A percentile compares a stretch with the other conserved stretches of the same genome.
Evolutionary conservation across 2,888 invertebrate genomes (phyloP).

Genomic region (Cylloceria caligata): DNA sequence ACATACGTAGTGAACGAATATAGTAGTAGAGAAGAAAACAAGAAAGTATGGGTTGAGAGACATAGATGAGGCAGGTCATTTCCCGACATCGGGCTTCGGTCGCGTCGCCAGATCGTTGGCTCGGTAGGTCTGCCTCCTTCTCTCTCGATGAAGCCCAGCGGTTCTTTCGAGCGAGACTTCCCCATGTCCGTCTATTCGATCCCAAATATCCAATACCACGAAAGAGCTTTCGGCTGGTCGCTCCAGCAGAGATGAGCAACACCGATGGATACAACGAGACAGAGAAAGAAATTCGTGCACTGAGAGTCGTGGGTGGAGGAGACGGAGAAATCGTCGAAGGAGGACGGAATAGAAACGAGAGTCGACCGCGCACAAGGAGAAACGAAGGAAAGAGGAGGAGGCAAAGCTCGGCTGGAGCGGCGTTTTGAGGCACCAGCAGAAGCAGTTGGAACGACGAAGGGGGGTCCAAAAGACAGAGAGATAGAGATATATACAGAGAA

Average conservation of each 20-base stretch:
- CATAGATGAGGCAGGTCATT: conserved; percentile 63
- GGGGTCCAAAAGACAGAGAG: conserved; percentile 61
- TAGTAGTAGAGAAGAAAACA: conserved; percentile 16
- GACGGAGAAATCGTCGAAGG: conserved; percentile 66
- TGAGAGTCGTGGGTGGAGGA: conserved; percentile 55
- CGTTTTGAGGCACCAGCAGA: conserved; percentile 45
- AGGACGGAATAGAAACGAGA: conserved; percentile 38
- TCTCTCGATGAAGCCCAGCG: conserved; percentile 41
- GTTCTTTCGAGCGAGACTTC: conserved; percentile 62
- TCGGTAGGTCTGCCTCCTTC: not conserved
- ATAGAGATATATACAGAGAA: conserved; percentile 44
- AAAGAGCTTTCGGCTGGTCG: conserved; percentile 74
- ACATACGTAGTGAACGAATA: no score
- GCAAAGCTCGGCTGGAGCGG: conserved; percentile 47
- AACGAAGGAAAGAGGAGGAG: conserved; percentile 34
- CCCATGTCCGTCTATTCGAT: conserved; percentile 68
- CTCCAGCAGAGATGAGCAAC: conserved; percentile 68
- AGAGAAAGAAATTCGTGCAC: conserved; percentile 41
- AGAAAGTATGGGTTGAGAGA: conserved; percentile 36
- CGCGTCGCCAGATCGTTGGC: conserved; percentile 47
- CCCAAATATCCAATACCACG: conserved; percentile 75
- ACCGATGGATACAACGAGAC: conserved; percentile 62
- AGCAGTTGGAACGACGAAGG: conserved; percentile 42
- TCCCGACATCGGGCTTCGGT: conserved; percentile 54
- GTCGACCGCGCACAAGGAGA: conserved; percentile 25